These are phyloP conservation scores for Diarsia brunnea DNA, from an alignment of 2,888 invertebrate genomes.

Conservation along the genomic window DNA sequence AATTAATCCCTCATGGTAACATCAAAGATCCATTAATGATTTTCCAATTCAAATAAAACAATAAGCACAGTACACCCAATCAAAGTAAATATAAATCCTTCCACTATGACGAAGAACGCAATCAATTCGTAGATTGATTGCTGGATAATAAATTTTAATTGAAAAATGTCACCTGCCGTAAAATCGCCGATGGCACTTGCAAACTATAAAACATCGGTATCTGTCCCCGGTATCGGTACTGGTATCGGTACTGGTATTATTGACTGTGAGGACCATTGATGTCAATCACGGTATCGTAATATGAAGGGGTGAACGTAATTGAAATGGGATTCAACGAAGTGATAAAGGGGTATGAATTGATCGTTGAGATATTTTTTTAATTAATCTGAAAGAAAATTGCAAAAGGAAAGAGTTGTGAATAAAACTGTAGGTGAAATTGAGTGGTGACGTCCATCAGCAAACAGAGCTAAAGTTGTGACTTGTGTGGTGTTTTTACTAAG, in stretches of 20 bases:
- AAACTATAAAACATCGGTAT: conserved; percentile 46
- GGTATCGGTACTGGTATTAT: conserved; percentile 33
- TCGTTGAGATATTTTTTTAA: conserved; percentile 31
- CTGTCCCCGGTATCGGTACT: not conserved
- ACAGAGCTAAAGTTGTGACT: too few relatives aligned
- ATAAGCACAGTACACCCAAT: conserved; percentile 4
- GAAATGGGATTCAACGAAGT: conserved; percentile 36
- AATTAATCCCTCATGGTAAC: not conserved
- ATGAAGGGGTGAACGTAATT: conserved; percentile 48
- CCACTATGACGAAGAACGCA: conserved; percentile 30
- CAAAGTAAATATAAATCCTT: conserved; percentile 18
- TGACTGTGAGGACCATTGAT: conserved; percentile 49
- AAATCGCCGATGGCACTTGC: conserved; percentile 36
- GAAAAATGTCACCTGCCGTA: conserved; percentile 47
- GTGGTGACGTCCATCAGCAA: not conserved
- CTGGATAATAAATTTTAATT: conserved; percentile 38
- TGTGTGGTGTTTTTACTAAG: not conserved
- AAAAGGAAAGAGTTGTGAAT: not conserved
- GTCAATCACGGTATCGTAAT: conserved; percentile 57
- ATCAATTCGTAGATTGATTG: conserved; percentile 38
- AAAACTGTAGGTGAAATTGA: not conserved
- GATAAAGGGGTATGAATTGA: conserved; percentile 36
- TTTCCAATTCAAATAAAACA: not conserved
- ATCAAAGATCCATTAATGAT: conserved; percentile 1
- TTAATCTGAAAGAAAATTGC: not conserved